Percentiles rank a stretch among this genome's conserved stretches.
Evolutionary conservation across 2,113 vertebrate genomes (phyloP).

Genomic region (Misgurnus anguillicaudatus): DNA sequence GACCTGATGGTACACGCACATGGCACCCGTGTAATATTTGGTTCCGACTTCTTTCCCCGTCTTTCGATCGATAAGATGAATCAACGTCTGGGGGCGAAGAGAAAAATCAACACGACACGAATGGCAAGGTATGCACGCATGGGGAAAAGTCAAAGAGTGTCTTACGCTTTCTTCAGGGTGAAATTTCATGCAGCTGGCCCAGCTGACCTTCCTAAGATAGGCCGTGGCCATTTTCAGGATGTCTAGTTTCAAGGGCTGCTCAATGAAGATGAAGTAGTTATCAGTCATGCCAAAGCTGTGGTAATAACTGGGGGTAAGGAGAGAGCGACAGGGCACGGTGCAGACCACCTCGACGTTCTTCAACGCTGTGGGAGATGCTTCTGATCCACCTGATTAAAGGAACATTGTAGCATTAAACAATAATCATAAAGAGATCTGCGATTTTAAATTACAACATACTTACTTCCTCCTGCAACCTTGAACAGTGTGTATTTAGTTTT

Average conservation of each 20-base stretch:
- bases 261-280: slow-evolving; percentile 89
- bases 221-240: slow-evolving; percentile 91
- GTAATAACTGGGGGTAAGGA: slow-evolving; percentile 90
- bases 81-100: slow-evolving; percentile 77
- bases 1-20: slow-evolving; percentile 89
- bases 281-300: slow-evolving; percentile 94
- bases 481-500: slow-evolving; percentile 90
- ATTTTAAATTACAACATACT: not conserved
- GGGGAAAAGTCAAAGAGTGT: not conserved
- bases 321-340: slow-evolving; percentile 80
- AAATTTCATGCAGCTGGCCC: slow-evolving; percentile 88
- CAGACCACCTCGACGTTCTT: slow-evolving; percentile 82
- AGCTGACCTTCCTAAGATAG: slow-evolving; percentile 86
- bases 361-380: slow-evolving; percentile 64
- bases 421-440: not conserved
- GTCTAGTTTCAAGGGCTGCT: slow-evolving; percentile 90
- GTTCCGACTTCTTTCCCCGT: slow-evolving; percentile 78
- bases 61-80: slow-evolving; percentile 87
- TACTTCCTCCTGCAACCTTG: slow-evolving; percentile 87
- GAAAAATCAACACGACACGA: not conserved
- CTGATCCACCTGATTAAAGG: slow-evolving; percentile 54
- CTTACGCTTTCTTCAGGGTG: slow-evolving; percentile 85
- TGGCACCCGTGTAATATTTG: slow-evolving; percentile 79
- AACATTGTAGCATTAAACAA: not conserved
- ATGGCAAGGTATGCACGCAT: not conserved